Evolutionary conservation across 2,113 vertebrate genomes (phyloP).

Genomic region (Craseonycteris thonglongyai): DNA sequence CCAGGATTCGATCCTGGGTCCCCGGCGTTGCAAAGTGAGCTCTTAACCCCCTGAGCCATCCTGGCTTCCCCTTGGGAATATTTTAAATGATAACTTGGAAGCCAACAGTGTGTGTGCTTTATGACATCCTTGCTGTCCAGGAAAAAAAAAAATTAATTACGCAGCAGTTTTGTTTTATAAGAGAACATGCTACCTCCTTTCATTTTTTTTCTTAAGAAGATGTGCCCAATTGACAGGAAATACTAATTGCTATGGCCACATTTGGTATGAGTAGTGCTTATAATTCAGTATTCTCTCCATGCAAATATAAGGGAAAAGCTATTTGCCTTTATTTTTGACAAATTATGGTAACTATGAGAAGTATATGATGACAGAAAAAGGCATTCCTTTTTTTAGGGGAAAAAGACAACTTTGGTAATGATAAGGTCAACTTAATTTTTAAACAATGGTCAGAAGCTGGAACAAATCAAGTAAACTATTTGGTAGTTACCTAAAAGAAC

Average conservation of each 20-base stretch:
- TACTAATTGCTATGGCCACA: neutral
- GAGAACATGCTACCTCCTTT: conserved; percentile 35
- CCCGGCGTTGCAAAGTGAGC: too few species aligned
- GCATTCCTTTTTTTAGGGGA: neutral
- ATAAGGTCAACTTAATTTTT: conserved; percentile 46
- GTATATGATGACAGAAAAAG: conserved; percentile 32
- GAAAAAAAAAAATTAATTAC: conserved; percentile 61
- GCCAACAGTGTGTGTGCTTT: conserved; percentile 33
- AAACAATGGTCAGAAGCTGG: conserved; percentile 35
- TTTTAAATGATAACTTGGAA: conserved; percentile 61
- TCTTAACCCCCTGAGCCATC: too few species aligned
- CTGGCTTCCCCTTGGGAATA: too few species aligned
- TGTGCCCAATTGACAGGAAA: neutral
- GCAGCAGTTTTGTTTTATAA: conserved; percentile 49
- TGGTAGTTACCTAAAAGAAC: conserved; percentile 68
- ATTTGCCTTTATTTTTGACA: conserved; percentile 7
- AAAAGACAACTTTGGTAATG: conserved; percentile 23
- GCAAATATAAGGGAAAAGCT: neutral
- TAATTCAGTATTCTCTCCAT: neutral
- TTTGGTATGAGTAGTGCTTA: neutral
- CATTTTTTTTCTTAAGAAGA: conserved; percentile 56
- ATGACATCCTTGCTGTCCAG: conserved; percentile 28
- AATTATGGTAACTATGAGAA: conserved; percentile 9
- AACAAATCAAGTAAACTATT: conserved; percentile 51
- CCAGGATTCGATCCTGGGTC: too few species aligned